Base-by-base conservation (phyloP, 1,140 invertebrate genomes). In the Psilanteris sp. region DNA sequence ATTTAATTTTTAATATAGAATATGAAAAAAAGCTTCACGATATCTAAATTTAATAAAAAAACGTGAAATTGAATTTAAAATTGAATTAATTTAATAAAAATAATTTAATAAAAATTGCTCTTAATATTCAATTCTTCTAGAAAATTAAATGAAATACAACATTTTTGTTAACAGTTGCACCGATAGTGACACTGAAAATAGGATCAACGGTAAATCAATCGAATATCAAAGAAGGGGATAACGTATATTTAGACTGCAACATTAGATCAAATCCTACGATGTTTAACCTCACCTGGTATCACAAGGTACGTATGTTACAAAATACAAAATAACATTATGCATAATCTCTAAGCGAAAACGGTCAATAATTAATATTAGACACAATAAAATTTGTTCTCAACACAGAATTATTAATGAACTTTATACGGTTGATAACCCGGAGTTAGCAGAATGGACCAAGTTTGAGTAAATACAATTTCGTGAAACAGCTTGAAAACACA, bases 201-300 rank as follows among this genome's bases (percentile, higher is more conserved):
- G 91, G 90, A 11, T 85, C 89, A 16, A 90, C 86, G 11, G 68
- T 90, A 44, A 88, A 90, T 59, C 86, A 90, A 3, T 82, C 89
- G 20, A 85, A 89, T 67, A 91, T 92, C 77, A 91, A 91, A 75
- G 91, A 91, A 82, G 90, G 90, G 3, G 90, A 91, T 31, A 82
- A 84, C 59, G 82, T 87, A 43, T 83, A 83, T 43, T 87, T 88
- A 54, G 86, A 87, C 57, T 87, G 91, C 83, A 89, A 89, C 71
- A 90, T 92, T 46, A 85, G 88, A 75, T 89, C 91, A 13, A 92
- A 91, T 86, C 91, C 91, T 0, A 87, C 83, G 50, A 87, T 87
- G 31, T 88, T 89, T 52, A 90, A 90, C 68, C 83, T 92, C 10
- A 85, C 88, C 14, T 92, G 91, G 91, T 91, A 89, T 79, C 91